Percentiles rank a stretch among this genome's conserved stretches.
Conservation (phyloP, 1,140 invertebrate genomes). For the Grapholita molesta region DNA sequence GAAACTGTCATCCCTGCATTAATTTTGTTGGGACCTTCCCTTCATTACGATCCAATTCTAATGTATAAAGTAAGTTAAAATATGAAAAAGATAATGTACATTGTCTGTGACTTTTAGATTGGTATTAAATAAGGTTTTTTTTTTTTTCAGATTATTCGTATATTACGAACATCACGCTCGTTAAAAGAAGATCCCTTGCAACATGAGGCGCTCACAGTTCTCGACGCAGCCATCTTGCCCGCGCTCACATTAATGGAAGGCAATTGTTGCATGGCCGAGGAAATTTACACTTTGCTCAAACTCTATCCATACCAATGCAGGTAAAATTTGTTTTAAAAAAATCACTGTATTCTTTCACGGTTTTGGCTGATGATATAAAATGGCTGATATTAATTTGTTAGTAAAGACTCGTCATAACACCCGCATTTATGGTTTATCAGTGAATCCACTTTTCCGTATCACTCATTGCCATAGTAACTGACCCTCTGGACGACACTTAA, state of each 20-base stretch:
- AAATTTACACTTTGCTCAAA: constrained; percentile 95
- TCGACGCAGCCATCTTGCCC: constrained; percentile 93
- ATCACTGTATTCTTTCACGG: too few species aligned
- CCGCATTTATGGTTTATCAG: too few species aligned
- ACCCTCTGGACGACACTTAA: too few species aligned
- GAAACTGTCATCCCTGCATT: constrained; percentile 93
- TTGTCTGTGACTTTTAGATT: too few species aligned
- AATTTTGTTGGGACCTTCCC: constrained; percentile 90
- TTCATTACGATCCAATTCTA: constrained; percentile 92
- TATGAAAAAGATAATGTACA: too few species aligned
- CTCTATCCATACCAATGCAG: constrained; percentile 95
- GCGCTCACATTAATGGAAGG: constrained; percentile 94
- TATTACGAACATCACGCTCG: constrained; percentile 59
- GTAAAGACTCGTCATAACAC: too few species aligned
- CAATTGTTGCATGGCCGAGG: constrained; percentile 97
- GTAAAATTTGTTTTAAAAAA: constrained; percentile 64
- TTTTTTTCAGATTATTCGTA: constrained; percentile 66
- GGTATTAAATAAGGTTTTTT: background rate
- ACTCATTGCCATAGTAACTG: background rate
- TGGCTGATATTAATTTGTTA: too few species aligned
- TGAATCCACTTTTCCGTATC: too few species aligned
- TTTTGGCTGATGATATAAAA: too few species aligned
- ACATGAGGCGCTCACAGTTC: constrained; percentile 89
- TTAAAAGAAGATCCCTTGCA: constrained; percentile 78
- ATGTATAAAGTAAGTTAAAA: constrained; percentile 87